Conservation (phyloP, 1,140 invertebrate genomes). For the Dolichoris vasculosae region DNA sequence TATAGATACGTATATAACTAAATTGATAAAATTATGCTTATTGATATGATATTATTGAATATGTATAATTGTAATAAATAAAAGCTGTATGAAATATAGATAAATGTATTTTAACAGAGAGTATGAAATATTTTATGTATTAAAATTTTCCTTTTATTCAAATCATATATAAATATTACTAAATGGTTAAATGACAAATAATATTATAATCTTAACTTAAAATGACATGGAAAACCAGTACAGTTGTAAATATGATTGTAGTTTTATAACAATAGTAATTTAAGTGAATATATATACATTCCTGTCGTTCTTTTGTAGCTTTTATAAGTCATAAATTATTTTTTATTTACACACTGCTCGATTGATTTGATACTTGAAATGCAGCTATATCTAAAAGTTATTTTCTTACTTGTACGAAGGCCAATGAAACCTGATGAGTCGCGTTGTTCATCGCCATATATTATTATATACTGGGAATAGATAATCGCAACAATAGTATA, state of each 20-base stretch:
- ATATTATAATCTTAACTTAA: too few relatives aligned
- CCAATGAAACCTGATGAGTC: conserved; percentile 32
- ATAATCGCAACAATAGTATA: conserved; percentile 17
- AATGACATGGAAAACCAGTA: not conserved
- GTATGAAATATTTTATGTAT: not conserved
- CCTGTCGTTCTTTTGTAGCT: conserved; percentile 3
- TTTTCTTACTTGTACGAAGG: conserved; percentile 10
- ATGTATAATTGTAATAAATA: not conserved
- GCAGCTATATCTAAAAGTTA: not conserved
- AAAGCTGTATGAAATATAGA: not conserved
- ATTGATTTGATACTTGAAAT: conserved; percentile 22
- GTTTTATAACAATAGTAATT: not conserved
- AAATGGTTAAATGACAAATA: not conserved
- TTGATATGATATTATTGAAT: not conserved
- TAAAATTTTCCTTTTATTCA: not conserved
- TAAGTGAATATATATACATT: not conserved
- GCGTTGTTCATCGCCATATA: conserved; percentile 6
- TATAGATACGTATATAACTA: too few relatives aligned
- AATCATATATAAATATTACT: not conserved
- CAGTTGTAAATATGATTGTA: not conserved
- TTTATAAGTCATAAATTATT: conserved; percentile 31
- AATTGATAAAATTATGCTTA: too few relatives aligned
- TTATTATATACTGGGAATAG: conserved; percentile 35
- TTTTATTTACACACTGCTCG: conserved; percentile 29
- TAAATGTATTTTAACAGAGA: not conserved